Base-by-base conservation (phyloP, 1,140 invertebrate species). In the Meloidogyne exigua region DNA sequence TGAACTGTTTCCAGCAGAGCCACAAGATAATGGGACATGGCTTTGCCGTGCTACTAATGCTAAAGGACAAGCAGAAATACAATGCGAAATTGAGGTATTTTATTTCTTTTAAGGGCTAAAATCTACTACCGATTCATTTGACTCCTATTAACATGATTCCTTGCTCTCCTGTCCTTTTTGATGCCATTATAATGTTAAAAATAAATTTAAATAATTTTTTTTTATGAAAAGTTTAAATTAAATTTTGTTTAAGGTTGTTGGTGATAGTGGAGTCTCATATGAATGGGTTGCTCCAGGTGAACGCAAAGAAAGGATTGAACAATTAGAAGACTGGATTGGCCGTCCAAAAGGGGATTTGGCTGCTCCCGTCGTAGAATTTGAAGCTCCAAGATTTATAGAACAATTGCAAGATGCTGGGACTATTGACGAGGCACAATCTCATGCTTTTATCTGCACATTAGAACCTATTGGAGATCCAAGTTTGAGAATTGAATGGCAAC, bases 381-480 rank as follows among this genome's bases (percentile, higher is more conserved):
- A 80, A 49, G 78, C 85, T 49, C 85, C 85, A 36, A 21, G 36
- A 3, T 86, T 86, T 76, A 79, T 80, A 25, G 79, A 86, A 71
- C 73, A 83, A 28, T 69, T 86, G 21, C 68, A 73, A 32, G 85
- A 86, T 78, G 74, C 87, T 0, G 85, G 85, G 67, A 79, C 80
- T 21, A 49, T 80, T 18, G 25, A 92, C 83, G 95, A 97, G 89
- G 95, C 95, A 83, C 92, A 92, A 11, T 89, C 95, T 64, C 94
- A 94, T 75, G 93, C 95, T 86, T 96, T 96, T 83, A 94, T 96
- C 89, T 95, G 93, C 83, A 91, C 93, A 65, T 88, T 96, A 76
- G 94, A 95, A 88, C 94, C 95, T 0, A 94, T 95, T 92, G 93
- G 93, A 32, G 94, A 96, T 89, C 94, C 94, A 26, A 94, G 93